phyloP scores from a whole-genome alignment of 1,140 invertebrate species.

The Papilio glaucus region DNA sequence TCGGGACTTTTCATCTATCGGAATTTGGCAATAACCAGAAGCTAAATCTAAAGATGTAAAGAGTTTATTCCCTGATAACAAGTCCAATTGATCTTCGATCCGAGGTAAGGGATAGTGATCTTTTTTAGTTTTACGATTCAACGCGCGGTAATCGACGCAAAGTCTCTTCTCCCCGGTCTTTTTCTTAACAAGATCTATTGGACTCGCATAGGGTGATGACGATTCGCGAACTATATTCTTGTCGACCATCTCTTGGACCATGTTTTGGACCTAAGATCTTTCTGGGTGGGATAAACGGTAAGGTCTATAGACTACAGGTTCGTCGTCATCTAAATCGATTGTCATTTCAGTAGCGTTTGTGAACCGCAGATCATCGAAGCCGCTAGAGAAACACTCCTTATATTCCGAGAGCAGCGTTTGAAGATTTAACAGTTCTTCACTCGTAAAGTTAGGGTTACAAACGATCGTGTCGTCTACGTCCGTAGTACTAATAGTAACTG shows the following conservation, averaged over 20 bases:
- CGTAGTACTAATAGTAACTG: slow-evolving; percentile 27
- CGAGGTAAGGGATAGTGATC: slow-evolving; percentile 50
- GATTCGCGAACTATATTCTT: slow-evolving; percentile 47
- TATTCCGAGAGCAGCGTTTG: slow-evolving; percentile 40
- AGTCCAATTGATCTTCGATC: slow-evolving; percentile 72
- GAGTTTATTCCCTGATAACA: slow-evolving; percentile 49
- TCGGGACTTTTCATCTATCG: slow-evolving; percentile 47
- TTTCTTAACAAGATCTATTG: slow-evolving; percentile 54
- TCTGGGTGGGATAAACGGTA: slow-evolving; percentile 43
- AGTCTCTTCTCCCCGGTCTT: slow-evolving; percentile 54
- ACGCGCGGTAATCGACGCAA: slow-evolving; percentile 56
- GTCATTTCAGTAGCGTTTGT: slow-evolving; percentile 46
- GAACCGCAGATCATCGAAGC: slow-evolving; percentile 44
- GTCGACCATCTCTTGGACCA: slow-evolving; percentile 46
- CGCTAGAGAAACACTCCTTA: slow-evolving; percentile 45
- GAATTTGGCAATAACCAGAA: slow-evolving; percentile 53
- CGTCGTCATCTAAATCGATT: slow-evolving; percentile 44
- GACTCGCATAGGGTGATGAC: slow-evolving; percentile 51
- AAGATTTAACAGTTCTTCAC: slow-evolving; percentile 24
- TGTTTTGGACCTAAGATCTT: slow-evolving; percentile 37
- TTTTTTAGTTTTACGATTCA: slow-evolving; percentile 54
- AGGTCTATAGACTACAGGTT: slow-evolving; percentile 43
- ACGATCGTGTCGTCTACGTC: slow-evolving; percentile 26
- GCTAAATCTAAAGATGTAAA: slow-evolving; percentile 53
- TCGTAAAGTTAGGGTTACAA: slow-evolving; percentile 22